phyloP scores from a whole-genome alignment of 2,797 vertebrate genomes.

The Pangasius krempfi region DNA sequence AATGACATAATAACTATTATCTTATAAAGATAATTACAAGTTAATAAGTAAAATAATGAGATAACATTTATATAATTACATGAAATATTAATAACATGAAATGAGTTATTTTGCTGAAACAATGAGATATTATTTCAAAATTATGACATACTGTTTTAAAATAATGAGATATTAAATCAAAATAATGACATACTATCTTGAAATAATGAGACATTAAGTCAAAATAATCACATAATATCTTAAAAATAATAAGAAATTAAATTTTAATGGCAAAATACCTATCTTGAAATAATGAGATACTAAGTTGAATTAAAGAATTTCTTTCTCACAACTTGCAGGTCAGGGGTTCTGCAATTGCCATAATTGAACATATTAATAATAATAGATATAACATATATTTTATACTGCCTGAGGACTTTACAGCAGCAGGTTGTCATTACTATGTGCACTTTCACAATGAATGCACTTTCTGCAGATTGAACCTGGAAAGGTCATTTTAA shows the following conservation, averaged over 20 bases:
- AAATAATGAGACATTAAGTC: neutral
- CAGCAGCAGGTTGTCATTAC: neutral
- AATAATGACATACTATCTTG: neutral
- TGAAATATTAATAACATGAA: no score
- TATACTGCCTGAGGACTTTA: neutral
- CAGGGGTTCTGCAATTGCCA: neutral
- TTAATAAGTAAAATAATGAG: neutral
- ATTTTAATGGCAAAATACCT: neutral
- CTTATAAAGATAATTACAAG: neutral
- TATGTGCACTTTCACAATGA: neutral
- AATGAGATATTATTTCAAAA: neutral
- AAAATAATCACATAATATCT: neutral
- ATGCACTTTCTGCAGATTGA: neutral
- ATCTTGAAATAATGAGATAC: neutral
- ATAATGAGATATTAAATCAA: neutral
- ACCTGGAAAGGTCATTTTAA: neutral
- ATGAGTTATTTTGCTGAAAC: neutral
- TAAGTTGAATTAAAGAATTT: neutral
- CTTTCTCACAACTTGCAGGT: neutral
- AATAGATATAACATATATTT: neutral
- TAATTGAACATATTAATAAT: neutral
- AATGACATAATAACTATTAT: neutral
- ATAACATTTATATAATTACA: neutral
- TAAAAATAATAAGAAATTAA: neutral
- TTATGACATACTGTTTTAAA: neutral